A percentile compares a stretch with the other conserved stretches of the same genome.
Evolutionary conservation across 2,113 vertebrate genomes (phyloP).

Genomic region (Rallus limicola): DNA sequence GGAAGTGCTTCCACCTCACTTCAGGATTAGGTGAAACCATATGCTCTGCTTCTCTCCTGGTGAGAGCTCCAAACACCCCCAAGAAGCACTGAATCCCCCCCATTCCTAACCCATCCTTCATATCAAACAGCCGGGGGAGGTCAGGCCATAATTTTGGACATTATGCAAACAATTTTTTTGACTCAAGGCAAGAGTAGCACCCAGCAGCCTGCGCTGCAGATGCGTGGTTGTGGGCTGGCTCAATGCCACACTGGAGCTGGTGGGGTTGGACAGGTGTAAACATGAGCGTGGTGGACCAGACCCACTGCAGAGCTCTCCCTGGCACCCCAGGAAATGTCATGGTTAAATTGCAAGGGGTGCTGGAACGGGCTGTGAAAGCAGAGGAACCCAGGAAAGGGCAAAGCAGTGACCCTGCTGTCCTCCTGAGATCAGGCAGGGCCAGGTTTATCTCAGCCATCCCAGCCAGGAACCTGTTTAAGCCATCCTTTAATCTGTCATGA

Average conservation of each 20-base stretch:
- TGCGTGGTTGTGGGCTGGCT: not conserved
- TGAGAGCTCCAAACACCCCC: not conserved
- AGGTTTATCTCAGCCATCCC: not conserved
- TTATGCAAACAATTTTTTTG: not conserved
- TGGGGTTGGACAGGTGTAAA: not conserved
- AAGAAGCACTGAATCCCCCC: not conserved
- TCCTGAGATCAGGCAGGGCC: not conserved
- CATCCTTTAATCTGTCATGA: not conserved
- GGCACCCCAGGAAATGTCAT: not conserved
- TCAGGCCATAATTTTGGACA: not conserved
- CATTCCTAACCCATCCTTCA: not conserved
- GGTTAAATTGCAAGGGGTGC: not conserved
- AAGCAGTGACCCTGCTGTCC: not conserved
- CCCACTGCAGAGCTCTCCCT: not conserved
- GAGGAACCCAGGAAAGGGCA: not conserved
- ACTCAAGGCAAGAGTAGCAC: not conserved
- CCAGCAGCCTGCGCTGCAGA: not conserved
- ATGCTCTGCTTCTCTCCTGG: not conserved
- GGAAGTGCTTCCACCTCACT: not conserved
- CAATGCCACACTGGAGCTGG: accelerated
- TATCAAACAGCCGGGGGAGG: not conserved
- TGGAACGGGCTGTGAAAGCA: not conserved
- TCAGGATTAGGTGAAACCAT: not conserved
- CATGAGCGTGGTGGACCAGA: not conserved
- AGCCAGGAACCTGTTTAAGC: not conserved